Evolutionary conservation across 2,113 vertebrate species (phyloP).

Genomic region (Pleuronectes platessa): DNA sequence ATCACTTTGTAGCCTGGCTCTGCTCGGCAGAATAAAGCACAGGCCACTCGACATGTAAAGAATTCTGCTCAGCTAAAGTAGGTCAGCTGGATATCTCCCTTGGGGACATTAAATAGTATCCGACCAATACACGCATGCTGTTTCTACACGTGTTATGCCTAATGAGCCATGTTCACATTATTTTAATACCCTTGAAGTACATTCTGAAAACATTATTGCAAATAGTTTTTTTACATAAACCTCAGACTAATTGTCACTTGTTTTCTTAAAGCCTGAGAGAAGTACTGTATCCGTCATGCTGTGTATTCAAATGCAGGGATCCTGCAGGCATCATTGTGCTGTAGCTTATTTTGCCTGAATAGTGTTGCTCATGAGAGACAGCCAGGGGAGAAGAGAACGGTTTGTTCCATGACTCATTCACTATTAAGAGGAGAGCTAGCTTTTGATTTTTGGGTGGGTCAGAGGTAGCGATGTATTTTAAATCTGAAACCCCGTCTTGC

Average conservation of each 20-base stretch:
- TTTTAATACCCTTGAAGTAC: conserved; percentile 14
- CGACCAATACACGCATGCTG: conserved; percentile 56
- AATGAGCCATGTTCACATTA: conserved; percentile 58
- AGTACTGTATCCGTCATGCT: background rate
- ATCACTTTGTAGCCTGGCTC: conserved; percentile 28
- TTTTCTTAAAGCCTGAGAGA: too few relatives aligned
- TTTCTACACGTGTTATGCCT: conserved; percentile 64
- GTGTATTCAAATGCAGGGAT: background rate
- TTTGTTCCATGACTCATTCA: conserved; percentile 67
- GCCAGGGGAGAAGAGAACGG: conserved; percentile 36
- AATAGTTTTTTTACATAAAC: too few relatives aligned
- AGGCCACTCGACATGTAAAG: conserved; percentile 67
- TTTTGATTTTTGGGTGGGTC: conserved; percentile 32
- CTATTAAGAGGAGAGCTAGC: conserved; percentile 26
- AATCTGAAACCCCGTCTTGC: conserved; percentile 18
- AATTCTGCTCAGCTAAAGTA: conserved; percentile 79
- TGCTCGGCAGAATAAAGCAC: conserved; percentile 50
- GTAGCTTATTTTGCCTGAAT: conserved; percentile 15
- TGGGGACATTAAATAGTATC: conserved; percentile 72
- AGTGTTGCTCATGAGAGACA: conserved; percentile 27
- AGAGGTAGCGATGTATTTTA: conserved; percentile 25
- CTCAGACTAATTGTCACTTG: too few relatives aligned
- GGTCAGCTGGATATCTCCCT: conserved; percentile 81
- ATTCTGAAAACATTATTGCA: background rate
- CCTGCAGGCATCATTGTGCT: background rate